Evolutionary conservation across 2,888 invertebrate species (phyloP).

Genomic region (Bugulina stolonifera): DNA sequence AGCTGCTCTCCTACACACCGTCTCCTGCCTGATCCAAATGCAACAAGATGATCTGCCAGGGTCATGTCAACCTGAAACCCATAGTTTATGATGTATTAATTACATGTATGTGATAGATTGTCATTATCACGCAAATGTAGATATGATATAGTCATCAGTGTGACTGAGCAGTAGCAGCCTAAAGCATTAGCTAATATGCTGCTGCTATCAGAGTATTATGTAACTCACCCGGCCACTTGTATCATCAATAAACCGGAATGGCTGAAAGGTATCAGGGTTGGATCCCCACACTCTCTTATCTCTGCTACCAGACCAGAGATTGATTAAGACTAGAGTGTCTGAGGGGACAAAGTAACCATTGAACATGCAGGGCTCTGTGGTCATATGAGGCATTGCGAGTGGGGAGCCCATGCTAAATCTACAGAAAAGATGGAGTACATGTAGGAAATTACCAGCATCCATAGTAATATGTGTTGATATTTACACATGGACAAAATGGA

Average conservation of each 20-base stretch:
- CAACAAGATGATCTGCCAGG: neutral
- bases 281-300: constrained; percentile 14
- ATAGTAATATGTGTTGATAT: too few relatives aligned
- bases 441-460: too few relatives aligned
- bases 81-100: too few relatives aligned
- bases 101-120: too few relatives aligned
- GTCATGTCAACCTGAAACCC: neutral
- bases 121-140: too few relatives aligned
- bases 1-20: constrained; percentile 23
- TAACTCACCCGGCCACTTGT: too few relatives aligned
- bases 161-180: too few relatives aligned
- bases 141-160: too few relatives aligned
- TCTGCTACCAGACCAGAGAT: constrained; percentile 26
- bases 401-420: constrained; percentile 20
- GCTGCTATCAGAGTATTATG: too few relatives aligned
- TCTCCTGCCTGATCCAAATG: constrained; percentile 22
- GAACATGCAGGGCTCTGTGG: neutral
- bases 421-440: too few relatives aligned
- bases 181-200: too few relatives aligned
- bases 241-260: constrained; percentile 1
- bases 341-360: neutral
- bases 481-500: too few relatives aligned
- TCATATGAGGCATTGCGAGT: constrained; percentile 20
- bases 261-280: neutral
- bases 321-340: constrained; percentile 2